Base-by-base conservation (phyloP, 1,140 invertebrate genomes). In the Drosophila nannoptera region DNA sequence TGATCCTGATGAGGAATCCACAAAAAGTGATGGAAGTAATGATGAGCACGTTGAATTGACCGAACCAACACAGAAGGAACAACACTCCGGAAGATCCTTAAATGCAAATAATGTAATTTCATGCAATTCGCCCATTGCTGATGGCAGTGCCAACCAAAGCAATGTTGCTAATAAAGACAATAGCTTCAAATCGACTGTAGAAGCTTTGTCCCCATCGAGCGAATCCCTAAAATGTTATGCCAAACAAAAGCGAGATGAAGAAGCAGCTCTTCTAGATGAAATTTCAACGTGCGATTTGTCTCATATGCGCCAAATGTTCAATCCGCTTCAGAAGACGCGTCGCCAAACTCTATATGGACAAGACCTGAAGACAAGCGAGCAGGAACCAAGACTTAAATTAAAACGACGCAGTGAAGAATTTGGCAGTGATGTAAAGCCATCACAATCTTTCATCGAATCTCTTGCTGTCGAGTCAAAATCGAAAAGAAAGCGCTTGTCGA, bases 361-460 rank as follows among this genome's bases (percentile, higher is more conserved):
- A 2, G 46, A 64, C 8, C 22, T 58, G 22, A 22, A 22, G 22
- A 0, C 70, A 77, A 2, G 40, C 8, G 35, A 7, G 7, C 68
- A 49, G 14, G 68, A 84, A 11, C 68, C 76, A 3, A 83, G 87
- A 11, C 68, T 69, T 3, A 83, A 84, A n/a, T 6, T 80, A 0
- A 81, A 71, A 33, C 74, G 82, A 0, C 82, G 81, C 31, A 87
- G 86, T 36, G 75, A 78, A 11, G 65, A 65, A 5, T 6, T 63
- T 4, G 62, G 32, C 38, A 65, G 50, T 11, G 80, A 81, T 29
- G 80, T 88, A 3, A 78, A 75, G 29, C 87, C 87, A 7, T 88
- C 87, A 9, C 80, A 87, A 43, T 88, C 87, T 0, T 82, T 88
- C 42, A 75, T 87, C 11, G 80, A 88, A 54, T 77, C 70, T 29